These are phyloP conservation scores for Proterorhinus semilunaris DNA, from an alignment of 2,113 vertebrate genomes.

Conservation along the genomic window DNA sequence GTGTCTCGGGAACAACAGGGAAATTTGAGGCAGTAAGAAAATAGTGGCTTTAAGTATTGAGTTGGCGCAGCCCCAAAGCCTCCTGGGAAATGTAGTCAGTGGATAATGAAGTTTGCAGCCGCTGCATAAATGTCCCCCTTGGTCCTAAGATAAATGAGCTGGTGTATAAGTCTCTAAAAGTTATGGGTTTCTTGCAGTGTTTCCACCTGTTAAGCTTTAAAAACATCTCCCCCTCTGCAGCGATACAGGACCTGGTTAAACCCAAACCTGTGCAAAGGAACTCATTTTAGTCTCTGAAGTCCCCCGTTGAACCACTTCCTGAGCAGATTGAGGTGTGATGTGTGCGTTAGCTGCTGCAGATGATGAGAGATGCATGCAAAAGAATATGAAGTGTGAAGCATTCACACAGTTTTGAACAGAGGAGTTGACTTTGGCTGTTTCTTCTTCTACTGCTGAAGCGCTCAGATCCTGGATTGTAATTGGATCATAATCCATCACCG, in stretches of 20 bases:
- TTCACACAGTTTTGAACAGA: too few species aligned
- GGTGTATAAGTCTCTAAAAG: conserved; percentile 21
- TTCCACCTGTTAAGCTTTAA: conserved; percentile 26
- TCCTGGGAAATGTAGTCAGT: conserved; percentile 50
- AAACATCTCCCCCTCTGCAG: conserved; percentile 21
- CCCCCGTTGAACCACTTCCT: too few species aligned
- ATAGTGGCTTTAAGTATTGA: not conserved
- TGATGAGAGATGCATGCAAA: too few species aligned
- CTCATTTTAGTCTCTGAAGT: too few species aligned
- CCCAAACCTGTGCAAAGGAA: too few species aligned
- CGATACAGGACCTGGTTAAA: conserved; percentile 5
- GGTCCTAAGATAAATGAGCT: conserved; percentile 42
- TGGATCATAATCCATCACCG: too few species aligned
- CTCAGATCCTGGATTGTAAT: too few species aligned
- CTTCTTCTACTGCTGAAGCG: too few species aligned
- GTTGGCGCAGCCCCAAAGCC: conserved; percentile 11
- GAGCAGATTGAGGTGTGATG: too few species aligned
- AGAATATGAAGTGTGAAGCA: too few species aligned
- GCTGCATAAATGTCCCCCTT: conserved; percentile 45
- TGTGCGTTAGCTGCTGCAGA: too few species aligned
- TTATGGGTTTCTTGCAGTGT: conserved; percentile 11
- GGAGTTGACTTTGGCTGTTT: too few species aligned
- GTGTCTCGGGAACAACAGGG: not conserved
- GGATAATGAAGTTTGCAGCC: conserved; percentile 60
- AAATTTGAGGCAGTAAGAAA: conserved; percentile 2